Base-by-base conservation (phyloP, 2,113 vertebrate species). In the Scopus umbretta region DNA sequence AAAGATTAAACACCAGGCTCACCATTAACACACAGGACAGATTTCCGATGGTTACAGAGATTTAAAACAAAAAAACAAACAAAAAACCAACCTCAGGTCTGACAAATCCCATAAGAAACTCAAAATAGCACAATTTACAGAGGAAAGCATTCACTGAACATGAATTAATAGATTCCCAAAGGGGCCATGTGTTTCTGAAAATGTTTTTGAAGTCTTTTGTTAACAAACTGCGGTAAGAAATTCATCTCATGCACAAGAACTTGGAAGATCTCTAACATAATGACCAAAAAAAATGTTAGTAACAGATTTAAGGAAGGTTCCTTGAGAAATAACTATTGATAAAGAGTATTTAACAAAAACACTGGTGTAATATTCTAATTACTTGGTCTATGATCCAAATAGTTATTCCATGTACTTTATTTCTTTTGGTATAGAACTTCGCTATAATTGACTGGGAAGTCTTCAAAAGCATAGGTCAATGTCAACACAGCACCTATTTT, bases 211-310 rank as follows among this genome's bases (percentile, higher is more conserved):
- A 86, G 62, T 61, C 38, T 26, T 75, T 21, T 87, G 63, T 66
- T 49, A 81, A 78, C 34, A 66, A 73, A 82, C 7, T 19, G 8
- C 42, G 70, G n/a, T 6, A 56, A 81, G 32, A 80, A 91, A 32
- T 72, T 68, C 82, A 85, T 61, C 23, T 50, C 4, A 4, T 34
- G 59, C 59, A 56, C 26, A 29, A 40, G 47, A 82, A 55, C 56
- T 29, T 21, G 7, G n/a, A 87, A 87, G 22, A 63, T 14, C 29
- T 75, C 70, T 11, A 50, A 59, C 32, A 50, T 9, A 72, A 63
- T 0, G 0, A 56, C 32, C 32, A 23, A 42, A 58, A 76, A 72
- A 21, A 40, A 11, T 19, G n/a, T n/a, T n/a, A n/a, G n/a, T 17
- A 90, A 9, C 20, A 80, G 15, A 43, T 78, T 90, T 71, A 55